These are phyloP conservation scores for Drosophila carrolli DNA, from an alignment of 1,140 invertebrate genomes.

Conservation along the genomic window DNA sequence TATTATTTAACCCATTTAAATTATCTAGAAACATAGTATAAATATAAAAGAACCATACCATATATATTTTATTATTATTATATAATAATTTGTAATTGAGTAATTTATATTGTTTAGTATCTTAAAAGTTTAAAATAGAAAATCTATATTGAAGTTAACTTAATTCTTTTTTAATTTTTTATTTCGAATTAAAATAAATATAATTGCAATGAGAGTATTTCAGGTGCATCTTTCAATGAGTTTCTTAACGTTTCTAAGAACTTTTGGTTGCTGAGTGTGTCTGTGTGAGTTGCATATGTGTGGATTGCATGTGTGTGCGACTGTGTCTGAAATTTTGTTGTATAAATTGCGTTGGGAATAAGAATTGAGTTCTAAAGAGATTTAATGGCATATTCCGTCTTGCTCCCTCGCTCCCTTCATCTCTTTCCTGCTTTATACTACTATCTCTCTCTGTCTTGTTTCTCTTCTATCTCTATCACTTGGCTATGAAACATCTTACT, in stretches of 20 bases:
- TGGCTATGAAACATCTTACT: constrained; percentile 27
- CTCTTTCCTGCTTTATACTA: not conserved
- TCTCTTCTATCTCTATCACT: constrained; percentile 15
- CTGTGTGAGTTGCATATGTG: constrained; percentile 4
- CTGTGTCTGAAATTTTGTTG: constrained; percentile 71
- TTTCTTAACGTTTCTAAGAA: constrained; percentile 3
- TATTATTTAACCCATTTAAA: too few relatives aligned
- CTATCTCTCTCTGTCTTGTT: constrained; percentile 4
- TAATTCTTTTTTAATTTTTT: too few relatives aligned
- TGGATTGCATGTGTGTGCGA: constrained; percentile 27
- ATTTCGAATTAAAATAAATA: too few relatives aligned
- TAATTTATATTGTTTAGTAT: too few relatives aligned
- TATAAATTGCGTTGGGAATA: constrained; percentile 84
- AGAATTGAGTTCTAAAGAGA: constrained; percentile 84
- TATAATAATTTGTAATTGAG: too few relatives aligned
- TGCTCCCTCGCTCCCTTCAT: constrained; percentile 9
- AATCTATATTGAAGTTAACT: too few relatives aligned
- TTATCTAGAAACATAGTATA: too few relatives aligned
- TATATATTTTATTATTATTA: too few relatives aligned
- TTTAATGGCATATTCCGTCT: constrained; percentile 74
- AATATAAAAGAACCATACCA: too few relatives aligned
- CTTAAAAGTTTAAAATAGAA: too few relatives aligned
- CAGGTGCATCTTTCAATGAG: constrained; percentile 9
- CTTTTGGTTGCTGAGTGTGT: constrained; percentile 5
- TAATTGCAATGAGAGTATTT: constrained; percentile 10